These are phyloP conservation scores for Limnephilus marmoratus DNA, from an alignment of 2,888 invertebrate species.

Conservation along the genomic window DNA sequence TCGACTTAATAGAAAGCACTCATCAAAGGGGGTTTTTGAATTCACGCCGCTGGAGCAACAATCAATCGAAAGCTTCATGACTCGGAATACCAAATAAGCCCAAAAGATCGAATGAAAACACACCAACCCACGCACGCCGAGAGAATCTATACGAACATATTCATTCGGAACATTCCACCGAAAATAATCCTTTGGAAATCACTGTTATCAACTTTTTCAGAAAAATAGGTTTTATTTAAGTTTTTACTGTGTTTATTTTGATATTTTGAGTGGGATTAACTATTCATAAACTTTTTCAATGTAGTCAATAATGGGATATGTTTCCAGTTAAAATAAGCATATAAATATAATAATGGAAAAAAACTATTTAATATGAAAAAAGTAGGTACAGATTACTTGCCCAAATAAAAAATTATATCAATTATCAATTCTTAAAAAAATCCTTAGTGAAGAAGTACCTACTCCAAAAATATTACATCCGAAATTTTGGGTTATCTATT, in stretches of 20 bases:
- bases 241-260: background rate
- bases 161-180: background rate
- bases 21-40: background rate
- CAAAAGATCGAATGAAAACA: background rate
- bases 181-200: background rate
- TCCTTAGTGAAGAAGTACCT: too few species aligned
- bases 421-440: too few species aligned
- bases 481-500: too few species aligned
- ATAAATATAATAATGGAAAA: too few species aligned
- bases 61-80: conserved; percentile 39
- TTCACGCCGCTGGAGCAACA: background rate
- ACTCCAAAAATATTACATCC: too few species aligned
- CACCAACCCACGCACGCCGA: background rate
- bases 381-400: too few species aligned
- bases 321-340: too few species aligned
- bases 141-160: background rate
- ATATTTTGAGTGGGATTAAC: background rate
- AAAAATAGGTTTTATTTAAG: background rate
- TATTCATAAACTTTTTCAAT: background rate
- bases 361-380: too few species aligned
- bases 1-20: background rate
- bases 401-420: too few species aligned
- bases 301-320: too few species aligned
- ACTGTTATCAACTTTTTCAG: background rate
- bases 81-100: conserved; percentile 40